A percentile compares a stretch with the other conserved stretches of the same genome.
Evolutionary conservation across 2,113 vertebrate species (phyloP).

Genomic region (Empidonax alnorum): DNA sequence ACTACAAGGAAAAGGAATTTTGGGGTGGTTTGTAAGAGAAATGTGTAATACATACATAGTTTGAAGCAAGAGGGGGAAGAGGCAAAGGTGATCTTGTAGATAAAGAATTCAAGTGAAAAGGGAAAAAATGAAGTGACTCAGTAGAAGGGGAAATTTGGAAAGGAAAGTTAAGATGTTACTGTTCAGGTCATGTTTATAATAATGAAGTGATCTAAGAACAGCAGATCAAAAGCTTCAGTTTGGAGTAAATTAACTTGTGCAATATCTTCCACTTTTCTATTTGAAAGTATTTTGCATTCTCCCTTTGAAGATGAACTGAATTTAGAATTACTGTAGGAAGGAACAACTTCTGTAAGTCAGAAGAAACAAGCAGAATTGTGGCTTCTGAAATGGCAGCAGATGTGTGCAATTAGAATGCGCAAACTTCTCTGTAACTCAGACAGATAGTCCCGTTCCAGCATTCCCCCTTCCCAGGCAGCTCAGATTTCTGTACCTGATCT

Average conservation of each 20-base stretch:
- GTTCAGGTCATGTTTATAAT: not conserved
- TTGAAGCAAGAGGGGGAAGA: not conserved
- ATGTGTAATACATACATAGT: not conserved
- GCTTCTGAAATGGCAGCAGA: not conserved
- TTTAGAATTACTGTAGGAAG: not conserved
- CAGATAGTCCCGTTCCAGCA: not conserved
- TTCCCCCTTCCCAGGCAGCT: not conserved
- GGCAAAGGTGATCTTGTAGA: not conserved
- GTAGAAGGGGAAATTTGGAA: not conserved
- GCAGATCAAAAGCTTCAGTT: conserved; percentile 1
- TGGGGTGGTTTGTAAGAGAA: not conserved
- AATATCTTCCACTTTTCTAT: not conserved
- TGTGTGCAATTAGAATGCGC: not conserved
- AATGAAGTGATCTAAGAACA: not conserved
- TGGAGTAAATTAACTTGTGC: not conserved
- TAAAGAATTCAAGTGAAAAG: not conserved
- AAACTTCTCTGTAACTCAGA: not conserved
- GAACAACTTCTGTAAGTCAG: not conserved
- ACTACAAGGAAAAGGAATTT: not conserved
- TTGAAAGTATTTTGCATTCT: not conserved
- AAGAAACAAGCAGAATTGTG: not conserved
- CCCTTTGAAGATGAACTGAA: conserved; percentile 8
- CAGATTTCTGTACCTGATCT: not conserved
- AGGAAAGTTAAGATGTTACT: not conserved
- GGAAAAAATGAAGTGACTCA: not conserved